A percentile compares a stretch with the other conserved stretches of the same genome.
Conservation (phyloP, 2,888 invertebrate species). For the Xylophagus ater region DNA sequence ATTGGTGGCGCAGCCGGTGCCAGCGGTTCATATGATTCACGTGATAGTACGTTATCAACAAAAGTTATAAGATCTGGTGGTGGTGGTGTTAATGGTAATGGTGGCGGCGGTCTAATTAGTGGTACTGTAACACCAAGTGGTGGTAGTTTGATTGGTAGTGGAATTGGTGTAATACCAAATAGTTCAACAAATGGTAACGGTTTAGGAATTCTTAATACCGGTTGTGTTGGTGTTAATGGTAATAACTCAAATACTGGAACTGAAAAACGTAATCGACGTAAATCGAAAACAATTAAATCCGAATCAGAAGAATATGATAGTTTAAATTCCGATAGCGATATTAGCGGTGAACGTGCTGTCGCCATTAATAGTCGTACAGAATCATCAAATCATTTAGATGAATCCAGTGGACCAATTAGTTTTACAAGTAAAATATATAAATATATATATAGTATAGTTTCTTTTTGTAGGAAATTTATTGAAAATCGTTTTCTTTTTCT, state of each 20-base stretch:
- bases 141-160: constrained; percentile 9
- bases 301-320: constrained; percentile 49
- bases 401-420: constrained; percentile 34
- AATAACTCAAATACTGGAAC: constrained; percentile 20
- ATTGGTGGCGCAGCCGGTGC: constrained; percentile 17
- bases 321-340: constrained; percentile 45
- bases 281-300: constrained; percentile 44
- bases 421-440: constrained; percentile 18
- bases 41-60: constrained; percentile 25
- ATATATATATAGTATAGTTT: constrained; percentile 4
- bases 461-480: background rate
- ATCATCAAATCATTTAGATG: constrained; percentile 42
- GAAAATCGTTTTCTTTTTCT: background rate
- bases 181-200: background rate
- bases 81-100: constrained; percentile 12
- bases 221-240: background rate
- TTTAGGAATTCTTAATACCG: too few species aligned
- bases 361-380: constrained; percentile 42
- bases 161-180: constrained; percentile 2
- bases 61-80: constrained; percentile 3
- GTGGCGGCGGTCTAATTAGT: constrained; percentile 15
- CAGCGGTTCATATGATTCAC: constrained; percentile 29
- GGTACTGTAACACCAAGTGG: constrained; percentile 21
- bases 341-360: constrained; percentile 36
- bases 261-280: constrained; percentile 39